Percentiles rank a stretch among this genome's conserved stretches.
Conservation (phyloP, 2,113 vertebrate species). For the Sturnira hondurensis region DNA sequence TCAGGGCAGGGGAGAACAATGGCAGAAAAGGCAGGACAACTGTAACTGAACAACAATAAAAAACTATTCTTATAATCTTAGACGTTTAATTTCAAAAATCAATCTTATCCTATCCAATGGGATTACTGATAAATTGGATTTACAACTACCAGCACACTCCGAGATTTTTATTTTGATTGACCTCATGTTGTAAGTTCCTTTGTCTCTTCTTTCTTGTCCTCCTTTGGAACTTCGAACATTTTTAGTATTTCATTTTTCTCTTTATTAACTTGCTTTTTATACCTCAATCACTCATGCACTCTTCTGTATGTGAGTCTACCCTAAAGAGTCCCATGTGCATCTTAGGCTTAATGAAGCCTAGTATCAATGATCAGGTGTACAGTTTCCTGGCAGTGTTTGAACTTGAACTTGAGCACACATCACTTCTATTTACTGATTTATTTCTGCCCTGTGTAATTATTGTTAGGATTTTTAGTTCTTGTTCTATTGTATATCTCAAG, state of each 20-base stretch:
- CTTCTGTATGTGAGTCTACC: background rate
- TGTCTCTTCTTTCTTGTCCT: background rate
- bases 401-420: background rate
- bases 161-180: background rate
- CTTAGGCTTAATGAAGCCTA: background rate
- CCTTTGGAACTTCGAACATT: background rate
- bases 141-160: background rate
- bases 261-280: background rate
- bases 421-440: background rate
- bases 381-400: background rate
- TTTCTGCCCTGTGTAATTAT: background rate
- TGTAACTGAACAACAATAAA: background rate
- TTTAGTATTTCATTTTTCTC: background rate
- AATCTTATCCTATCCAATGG: background rate
- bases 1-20: too few relatives aligned
- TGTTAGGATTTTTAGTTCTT: background rate
- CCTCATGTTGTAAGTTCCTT: background rate
- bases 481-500: background rate
- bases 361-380: background rate
- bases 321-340: background rate
- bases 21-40: too few relatives aligned
- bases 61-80: background rate
- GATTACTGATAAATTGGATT: background rate
- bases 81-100: background rate
- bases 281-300: background rate